A percentile compares a stretch with the other conserved stretches of the same genome.
Conservation (phyloP, 2,888 invertebrate species). For the Clivina fossor region DNA sequence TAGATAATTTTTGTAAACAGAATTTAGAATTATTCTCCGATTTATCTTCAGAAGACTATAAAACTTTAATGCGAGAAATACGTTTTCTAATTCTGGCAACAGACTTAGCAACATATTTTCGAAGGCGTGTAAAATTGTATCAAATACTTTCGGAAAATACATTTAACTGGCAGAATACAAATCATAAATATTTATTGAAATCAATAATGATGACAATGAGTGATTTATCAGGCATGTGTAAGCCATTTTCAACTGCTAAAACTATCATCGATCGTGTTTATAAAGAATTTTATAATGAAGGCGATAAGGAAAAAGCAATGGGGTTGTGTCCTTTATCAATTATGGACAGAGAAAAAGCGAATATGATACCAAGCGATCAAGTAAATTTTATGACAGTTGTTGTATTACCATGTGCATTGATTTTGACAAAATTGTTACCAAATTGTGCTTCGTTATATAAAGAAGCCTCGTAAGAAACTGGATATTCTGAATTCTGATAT, state of each 20-base stretch:
- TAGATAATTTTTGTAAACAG: slow-evolving; percentile 48
- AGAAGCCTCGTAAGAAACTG: slow-evolving; percentile 55
- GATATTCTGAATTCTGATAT: no score
- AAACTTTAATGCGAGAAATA: slow-evolving; percentile 56
- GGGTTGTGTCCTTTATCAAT: slow-evolving; percentile 62
- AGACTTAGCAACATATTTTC: slow-evolving; percentile 61
- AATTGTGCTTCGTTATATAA: slow-evolving; percentile 57
- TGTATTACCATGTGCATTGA: slow-evolving; percentile 60
- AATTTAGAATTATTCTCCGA: slow-evolving; percentile 56
- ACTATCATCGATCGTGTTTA: slow-evolving; percentile 54
- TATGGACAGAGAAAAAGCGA: slow-evolving; percentile 63
- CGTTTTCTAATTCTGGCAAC: slow-evolving; percentile 63
- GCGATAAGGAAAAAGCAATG: slow-evolving; percentile 61
- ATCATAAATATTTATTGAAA: slow-evolving; percentile 59
- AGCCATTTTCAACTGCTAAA: slow-evolving; percentile 61
- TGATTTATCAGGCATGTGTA: slow-evolving; percentile 62
- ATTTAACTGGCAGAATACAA: slow-evolving; percentile 56
- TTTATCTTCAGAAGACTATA: slow-evolving; percentile 51
- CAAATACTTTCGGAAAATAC: slow-evolving; percentile 54
- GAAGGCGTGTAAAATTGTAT: slow-evolving; percentile 56
- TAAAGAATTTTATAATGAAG: slow-evolving; percentile 55
- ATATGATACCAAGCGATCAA: slow-evolving; percentile 64
- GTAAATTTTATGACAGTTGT: slow-evolving; percentile 63
- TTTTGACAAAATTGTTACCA: slow-evolving; percentile 58
- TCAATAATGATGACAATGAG: slow-evolving; percentile 62